phyloP scores from a whole-genome alignment of 2,113 vertebrate species.

The Oxyura jamaicensis region DNA sequence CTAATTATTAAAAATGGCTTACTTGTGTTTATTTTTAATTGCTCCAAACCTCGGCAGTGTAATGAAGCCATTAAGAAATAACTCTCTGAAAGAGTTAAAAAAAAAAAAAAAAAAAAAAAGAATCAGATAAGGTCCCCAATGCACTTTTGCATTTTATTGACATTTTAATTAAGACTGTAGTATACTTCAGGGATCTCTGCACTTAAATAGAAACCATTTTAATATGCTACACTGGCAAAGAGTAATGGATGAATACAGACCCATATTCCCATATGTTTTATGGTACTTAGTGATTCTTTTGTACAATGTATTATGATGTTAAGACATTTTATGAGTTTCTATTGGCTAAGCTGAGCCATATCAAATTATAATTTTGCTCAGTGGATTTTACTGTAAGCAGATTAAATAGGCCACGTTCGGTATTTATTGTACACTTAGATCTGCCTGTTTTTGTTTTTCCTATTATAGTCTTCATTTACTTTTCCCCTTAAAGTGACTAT shows the following conservation, averaged over 20 bases:
- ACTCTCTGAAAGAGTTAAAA: slow-evolving; percentile 66
- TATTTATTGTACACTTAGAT: slow-evolving; percentile 49
- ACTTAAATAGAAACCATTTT: slow-evolving; percentile 83
- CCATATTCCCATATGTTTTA: slow-evolving; percentile 78
- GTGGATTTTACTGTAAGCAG: slow-evolving; percentile 79
- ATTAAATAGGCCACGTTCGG: slow-evolving; percentile 74
- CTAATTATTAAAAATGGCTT: slow-evolving; percentile 66
- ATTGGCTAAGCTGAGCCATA: slow-evolving; percentile 77
- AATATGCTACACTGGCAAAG: slow-evolving; percentile 76
- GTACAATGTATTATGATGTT: slow-evolving; percentile 77
- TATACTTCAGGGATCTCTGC: slow-evolving; percentile 78
- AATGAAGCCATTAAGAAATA: slow-evolving; percentile 64
- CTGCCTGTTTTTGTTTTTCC: slow-evolving; percentile 62
- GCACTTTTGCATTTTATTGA: slow-evolving; percentile 79
- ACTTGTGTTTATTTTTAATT: slow-evolving; percentile 65
- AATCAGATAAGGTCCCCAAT: slow-evolving; percentile 68
- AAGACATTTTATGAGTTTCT: slow-evolving; percentile 79
- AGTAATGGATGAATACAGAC: slow-evolving; percentile 77
- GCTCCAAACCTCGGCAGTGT: slow-evolving; percentile 39
- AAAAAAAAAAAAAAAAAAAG: slow-evolving; percentile 35
- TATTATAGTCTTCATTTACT: slow-evolving; percentile 65
- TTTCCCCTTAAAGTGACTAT: slow-evolving; percentile 52
- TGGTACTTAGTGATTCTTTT: slow-evolving; percentile 78
- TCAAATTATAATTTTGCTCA: slow-evolving; percentile 82
- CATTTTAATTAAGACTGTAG: slow-evolving; percentile 81